Evolutionary conservation across 2,888 invertebrate genomes (phyloP).

Genomic region (Quadroppia sp.): DNA sequence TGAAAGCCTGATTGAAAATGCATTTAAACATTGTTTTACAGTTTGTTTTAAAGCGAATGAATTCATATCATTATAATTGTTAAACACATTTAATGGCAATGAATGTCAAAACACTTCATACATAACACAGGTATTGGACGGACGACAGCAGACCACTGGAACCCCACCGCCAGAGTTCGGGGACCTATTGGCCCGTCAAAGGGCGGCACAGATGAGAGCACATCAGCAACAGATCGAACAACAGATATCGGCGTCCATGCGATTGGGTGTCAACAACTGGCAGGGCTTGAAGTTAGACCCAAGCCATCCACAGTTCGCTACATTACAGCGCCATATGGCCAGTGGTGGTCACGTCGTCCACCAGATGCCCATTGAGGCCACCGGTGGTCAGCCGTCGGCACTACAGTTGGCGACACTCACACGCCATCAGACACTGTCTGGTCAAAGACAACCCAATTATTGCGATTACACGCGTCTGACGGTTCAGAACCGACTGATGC

Average conservation of each 20-base stretch:
- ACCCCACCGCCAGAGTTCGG: conserved; percentile 82
- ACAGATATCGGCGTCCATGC: neutral
- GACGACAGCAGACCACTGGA: neutral
- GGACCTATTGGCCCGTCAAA: conserved; percentile 58
- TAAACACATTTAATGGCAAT: neutral
- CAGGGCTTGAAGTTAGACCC: neutral
- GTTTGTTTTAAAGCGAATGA: too few species aligned
- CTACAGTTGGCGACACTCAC: conserved; percentile 44
- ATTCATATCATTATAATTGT: neutral
- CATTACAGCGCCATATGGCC: conserved; percentile 12
- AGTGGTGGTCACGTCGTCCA: too few species aligned
- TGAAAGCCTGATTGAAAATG: too few species aligned
- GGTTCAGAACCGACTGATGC: conserved; percentile 20
- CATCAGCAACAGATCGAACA: conserved; percentile 27
- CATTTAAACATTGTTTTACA: neutral
- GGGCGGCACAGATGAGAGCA: neutral
- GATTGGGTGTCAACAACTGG: neutral
- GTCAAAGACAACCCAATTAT: conserved; percentile 38
- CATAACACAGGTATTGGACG: neutral
- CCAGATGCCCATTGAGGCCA: neutral
- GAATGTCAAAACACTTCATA: neutral
- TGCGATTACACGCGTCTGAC: conserved; percentile 26
- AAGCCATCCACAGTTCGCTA: conserved; percentile 39
- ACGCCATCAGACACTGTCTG: conserved; percentile 31
- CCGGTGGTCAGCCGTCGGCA: neutral